Conservation (phyloP, 2,888 invertebrate species). For the Sericinus montela region DNA sequence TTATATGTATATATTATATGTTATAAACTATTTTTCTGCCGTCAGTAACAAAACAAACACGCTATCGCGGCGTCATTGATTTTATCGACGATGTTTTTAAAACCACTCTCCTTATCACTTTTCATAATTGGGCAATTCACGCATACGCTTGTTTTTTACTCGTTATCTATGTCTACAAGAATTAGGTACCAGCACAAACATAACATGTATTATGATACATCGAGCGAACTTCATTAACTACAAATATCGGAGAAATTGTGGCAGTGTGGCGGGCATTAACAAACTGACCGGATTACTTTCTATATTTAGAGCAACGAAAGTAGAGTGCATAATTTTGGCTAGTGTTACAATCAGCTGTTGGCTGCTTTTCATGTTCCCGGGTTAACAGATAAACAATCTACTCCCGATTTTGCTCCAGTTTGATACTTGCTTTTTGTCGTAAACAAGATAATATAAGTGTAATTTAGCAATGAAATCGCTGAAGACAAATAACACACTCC, state of each 20-base stretch:
- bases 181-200: conserved; percentile 1
- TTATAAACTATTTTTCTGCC: too few relatives aligned
- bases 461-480: too few relatives aligned
- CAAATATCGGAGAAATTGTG: background rate
- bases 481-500: too few relatives aligned
- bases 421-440: background rate
- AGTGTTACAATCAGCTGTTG: conserved; percentile 25
- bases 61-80: conserved; percentile 55
- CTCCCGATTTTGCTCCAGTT: background rate
- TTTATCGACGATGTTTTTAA: conserved; percentile 55
- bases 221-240: background rate
- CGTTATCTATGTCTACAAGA: conserved; percentile 16
- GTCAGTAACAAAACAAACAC: conserved; percentile 2
- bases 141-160: conserved; percentile 28
- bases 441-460: too few relatives aligned
- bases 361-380: conserved; percentile 14
- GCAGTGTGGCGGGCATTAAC: conserved; percentile 12
- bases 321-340: conserved; percentile 25
- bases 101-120: conserved; percentile 42
- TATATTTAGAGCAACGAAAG: conserved; percentile 24
- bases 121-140: conserved; percentile 46
- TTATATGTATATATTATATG: too few relatives aligned
- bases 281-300: conserved; percentile 17
- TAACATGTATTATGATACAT: background rate
- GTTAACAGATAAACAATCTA: conserved; percentile 2